Percentiles rank a stretch among this genome's conserved stretches.
Evolutionary conservation across 2,113 vertebrate genomes (phyloP).

Genomic region (Cryptomyrus ogoouensis): DNA sequence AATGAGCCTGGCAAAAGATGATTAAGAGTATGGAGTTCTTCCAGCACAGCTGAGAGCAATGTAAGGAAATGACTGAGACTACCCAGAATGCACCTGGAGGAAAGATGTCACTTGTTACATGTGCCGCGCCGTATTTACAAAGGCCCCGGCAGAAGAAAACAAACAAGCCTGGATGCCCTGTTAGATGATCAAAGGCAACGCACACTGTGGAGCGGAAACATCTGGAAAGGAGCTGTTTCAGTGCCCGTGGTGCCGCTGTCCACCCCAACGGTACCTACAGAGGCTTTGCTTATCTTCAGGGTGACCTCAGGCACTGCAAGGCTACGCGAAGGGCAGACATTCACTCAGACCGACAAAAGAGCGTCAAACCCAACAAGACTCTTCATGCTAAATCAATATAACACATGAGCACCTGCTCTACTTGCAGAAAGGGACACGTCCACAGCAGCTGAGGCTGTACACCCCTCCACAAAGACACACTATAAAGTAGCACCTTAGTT

Average conservation of each 20-base stretch:
- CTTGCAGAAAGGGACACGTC: neutral
- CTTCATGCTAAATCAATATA: neutral
- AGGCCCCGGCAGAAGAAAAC: slow-evolving; percentile 34
- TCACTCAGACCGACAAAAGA: neutral
- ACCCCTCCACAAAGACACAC: neutral
- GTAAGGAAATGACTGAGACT: neutral
- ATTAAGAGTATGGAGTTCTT: neutral
- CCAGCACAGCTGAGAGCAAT: slow-evolving; percentile 8
- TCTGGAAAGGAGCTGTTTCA: slow-evolving; percentile 9
- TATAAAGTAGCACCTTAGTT: neutral
- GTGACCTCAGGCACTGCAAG: neutral
- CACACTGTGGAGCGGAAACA: neutral
- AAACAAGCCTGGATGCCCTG: slow-evolving; percentile 35
- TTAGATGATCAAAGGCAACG: slow-evolving; percentile 23
- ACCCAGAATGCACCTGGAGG: slow-evolving; percentile 18
- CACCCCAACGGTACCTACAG: neutral
- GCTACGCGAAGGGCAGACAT: neutral
- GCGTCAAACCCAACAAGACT: neutral
- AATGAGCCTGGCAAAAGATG: neutral
- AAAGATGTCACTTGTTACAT: neutral
- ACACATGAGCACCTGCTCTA: neutral
- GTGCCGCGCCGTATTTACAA: slow-evolving; percentile 30
- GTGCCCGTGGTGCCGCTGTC: neutral
- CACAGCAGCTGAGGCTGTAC: neutral
- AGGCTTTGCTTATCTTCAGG: neutral